Evolutionary conservation across 2,113 vertebrate species (phyloP).

Genomic region (Lepus americanus): DNA sequence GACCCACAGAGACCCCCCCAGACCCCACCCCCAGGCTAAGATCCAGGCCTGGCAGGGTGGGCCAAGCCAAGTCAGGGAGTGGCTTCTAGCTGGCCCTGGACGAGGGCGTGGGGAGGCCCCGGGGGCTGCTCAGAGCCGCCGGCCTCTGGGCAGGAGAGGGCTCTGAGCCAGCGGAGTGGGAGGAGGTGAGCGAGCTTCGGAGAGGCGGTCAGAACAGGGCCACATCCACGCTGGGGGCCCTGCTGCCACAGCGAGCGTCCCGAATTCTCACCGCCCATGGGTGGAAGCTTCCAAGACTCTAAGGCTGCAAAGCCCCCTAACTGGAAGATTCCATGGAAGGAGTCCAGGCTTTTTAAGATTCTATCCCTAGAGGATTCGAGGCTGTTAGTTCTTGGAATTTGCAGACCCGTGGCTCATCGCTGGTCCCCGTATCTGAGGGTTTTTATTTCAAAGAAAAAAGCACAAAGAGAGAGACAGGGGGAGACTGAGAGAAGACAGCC

Average conservation of each 20-base stretch:
- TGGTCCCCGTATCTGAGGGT: not conserved
- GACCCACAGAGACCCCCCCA: conserved; percentile 35
- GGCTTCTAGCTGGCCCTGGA: not conserved
- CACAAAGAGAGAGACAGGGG: not conserved
- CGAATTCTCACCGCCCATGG: not conserved
- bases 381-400: conserved; percentile 28
- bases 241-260: not conserved
- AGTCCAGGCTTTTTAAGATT: not conserved
- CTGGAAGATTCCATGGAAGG: not conserved
- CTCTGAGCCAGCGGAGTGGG: not conserved
- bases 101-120: not conserved
- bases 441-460: not conserved
- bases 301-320: not conserved
- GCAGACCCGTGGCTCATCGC: not conserved
- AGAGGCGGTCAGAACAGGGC: not conserved
- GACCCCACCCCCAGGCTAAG: not conserved
- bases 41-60: conserved; percentile 55
- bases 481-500: not conserved
- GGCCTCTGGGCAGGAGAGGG: not conserved
- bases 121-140: not conserved
- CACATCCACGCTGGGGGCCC: not conserved
- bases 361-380: not conserved
- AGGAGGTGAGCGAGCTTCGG: not conserved
- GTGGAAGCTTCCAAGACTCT: conserved; percentile 15
- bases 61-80: not conserved